These are phyloP conservation scores for Turritopsis rubra DNA, from an alignment of 30 jellyfish, hydroid and myxozoan genomes.

Conservation along the genomic window DNA sequence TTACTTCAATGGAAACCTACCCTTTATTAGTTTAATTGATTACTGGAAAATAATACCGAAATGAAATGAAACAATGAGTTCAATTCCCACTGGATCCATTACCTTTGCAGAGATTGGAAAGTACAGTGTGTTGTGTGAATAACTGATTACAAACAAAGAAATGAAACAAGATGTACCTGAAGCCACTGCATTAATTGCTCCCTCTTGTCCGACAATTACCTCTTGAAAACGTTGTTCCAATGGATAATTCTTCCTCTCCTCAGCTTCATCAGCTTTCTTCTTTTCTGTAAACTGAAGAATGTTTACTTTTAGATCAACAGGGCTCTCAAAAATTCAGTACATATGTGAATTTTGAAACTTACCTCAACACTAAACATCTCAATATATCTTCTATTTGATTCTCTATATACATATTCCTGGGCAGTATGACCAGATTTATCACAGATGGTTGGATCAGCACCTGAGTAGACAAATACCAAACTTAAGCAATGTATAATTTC, in stretches of 20 bases:
- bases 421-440: slow-evolving; percentile 69
- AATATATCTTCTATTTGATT: slow-evolving; percentile 36
- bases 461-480: slow-evolving; percentile 23
- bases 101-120: too few species aligned
- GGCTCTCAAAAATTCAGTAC: not conserved
- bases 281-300: slow-evolving; percentile 46
- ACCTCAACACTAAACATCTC: slow-evolving; percentile 29
- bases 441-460: slow-evolving; percentile 73
- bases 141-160: too few species aligned
- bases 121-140: too few species aligned
- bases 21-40: too few species aligned
- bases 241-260: slow-evolving; percentile 80
- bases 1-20: too few species aligned
- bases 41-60: too few species aligned
- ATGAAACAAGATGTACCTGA: slow-evolving; percentile 42
- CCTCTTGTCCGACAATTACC: slow-evolving; percentile 94
- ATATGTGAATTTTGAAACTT: not conserved
- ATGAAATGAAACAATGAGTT: too few species aligned
- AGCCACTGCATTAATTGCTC: slow-evolving; percentile 93
- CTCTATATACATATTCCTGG: slow-evolving; percentile 59
- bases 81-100: too few species aligned
- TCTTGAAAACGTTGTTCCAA: slow-evolving; percentile 74
- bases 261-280: slow-evolving; percentile 52
- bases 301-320: not conserved
- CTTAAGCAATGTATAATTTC: too few species aligned